Percentiles rank a stretch among this genome's conserved stretches.
These are phyloP conservation scores for Vireo griseus DNA, from an alignment of 2,797 vertebrate genomes.

Conservation along the genomic window DNA sequence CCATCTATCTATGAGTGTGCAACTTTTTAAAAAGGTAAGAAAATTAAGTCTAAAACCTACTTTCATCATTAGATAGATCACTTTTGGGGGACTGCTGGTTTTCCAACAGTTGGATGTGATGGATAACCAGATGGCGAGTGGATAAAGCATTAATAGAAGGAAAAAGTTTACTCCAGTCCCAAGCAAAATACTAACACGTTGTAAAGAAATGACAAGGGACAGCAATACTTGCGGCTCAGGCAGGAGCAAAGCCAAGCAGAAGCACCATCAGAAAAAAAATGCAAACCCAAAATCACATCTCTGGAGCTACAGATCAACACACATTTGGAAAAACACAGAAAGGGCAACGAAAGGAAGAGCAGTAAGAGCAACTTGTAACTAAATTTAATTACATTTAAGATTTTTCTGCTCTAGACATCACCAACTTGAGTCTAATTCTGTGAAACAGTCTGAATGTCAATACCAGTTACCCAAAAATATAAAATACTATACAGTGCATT, in stretches of 20 bases:
- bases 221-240: background rate
- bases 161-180: background rate
- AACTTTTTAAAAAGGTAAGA: background rate
- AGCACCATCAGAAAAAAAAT: background rate
- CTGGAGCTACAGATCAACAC: background rate
- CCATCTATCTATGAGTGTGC: background rate
- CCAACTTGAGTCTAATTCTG: background rate
- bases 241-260: background rate
- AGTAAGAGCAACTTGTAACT: background rate
- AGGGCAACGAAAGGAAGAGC: background rate
- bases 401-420: background rate
- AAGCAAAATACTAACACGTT: background rate
- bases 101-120: background rate
- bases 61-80: background rate
- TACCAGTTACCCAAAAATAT: background rate
- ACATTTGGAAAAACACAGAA: background rate
- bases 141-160: background rate
- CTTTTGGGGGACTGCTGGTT: background rate
- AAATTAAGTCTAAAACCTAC: background rate
- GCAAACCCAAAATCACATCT: background rate
- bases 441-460: background rate
- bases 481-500: background rate
- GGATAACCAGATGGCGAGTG: fast-evolving
- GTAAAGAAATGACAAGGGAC: background rate
- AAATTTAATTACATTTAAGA: background rate